A percentile compares a stretch with the other conserved stretches of the same genome.
Conservation (phyloP, 2,113 vertebrate genomes). For the Myrmecobius fasciatus region DNA sequence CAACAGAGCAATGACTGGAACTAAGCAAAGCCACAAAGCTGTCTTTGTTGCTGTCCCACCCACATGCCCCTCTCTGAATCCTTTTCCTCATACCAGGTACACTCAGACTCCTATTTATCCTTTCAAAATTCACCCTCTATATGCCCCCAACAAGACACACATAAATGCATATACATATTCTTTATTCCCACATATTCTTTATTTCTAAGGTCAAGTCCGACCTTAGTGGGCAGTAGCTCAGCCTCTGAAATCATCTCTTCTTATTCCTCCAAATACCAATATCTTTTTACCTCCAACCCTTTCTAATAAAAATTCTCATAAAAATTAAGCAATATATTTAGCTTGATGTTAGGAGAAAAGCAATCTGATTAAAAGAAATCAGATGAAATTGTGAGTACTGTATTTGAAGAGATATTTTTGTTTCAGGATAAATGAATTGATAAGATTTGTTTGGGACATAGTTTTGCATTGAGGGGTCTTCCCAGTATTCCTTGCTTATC, state of each 20-base stretch:
- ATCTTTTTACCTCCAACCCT: background rate
- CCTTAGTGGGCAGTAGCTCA: background rate
- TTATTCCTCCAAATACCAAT: background rate
- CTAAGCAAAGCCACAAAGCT: background rate
- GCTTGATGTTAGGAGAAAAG: background rate
- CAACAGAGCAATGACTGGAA: background rate
- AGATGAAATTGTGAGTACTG: background rate
- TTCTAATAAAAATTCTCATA: background rate
- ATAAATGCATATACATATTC: background rate
- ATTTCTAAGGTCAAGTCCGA: no score
- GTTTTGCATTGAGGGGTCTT: background rate
- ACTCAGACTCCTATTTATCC: background rate
- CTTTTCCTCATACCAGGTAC: background rate
- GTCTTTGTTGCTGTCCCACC: background rate
- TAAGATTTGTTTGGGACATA: background rate
- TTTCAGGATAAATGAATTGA: background rate
- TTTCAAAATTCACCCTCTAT: background rate
- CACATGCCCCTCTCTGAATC: background rate
- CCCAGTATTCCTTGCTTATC: background rate
- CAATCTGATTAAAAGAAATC: background rate
- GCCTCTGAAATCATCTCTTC: background rate
- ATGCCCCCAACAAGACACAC: background rate
- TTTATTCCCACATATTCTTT: background rate
- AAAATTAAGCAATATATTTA: background rate
- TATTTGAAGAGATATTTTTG: background rate